Base-by-base conservation (phyloP, 2,113 vertebrate species). In the Polypterus bichir region DNA sequence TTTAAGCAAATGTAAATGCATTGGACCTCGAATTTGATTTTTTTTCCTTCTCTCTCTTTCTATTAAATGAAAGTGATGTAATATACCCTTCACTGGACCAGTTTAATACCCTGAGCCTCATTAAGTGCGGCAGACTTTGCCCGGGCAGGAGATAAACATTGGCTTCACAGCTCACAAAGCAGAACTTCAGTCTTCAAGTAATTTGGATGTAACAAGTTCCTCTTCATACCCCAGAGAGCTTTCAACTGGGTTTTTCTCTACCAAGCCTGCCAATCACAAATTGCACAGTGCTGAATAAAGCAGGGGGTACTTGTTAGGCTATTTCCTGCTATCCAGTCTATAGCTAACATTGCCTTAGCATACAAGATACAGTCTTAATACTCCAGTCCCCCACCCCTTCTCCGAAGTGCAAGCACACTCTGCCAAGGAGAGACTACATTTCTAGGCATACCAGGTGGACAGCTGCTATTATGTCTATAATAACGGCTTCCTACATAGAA, bases 141-240 rank as follows among this genome's bases (percentile, higher is more conserved):
- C 77, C 66, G 82, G 80, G 79, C 69, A 74, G 70, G 79, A 79
- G 78, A 83, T 84, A 82, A 87, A 86, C 85, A 85, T 83, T 82
- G 77, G 78, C 81, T 84, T 87, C 83, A 86, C 83, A 88, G 82
- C 82, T 84, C 81, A 83, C 82, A 86, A 85, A 83, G 77, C 83
- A 81, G 77, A 79, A 79, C 82, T 80, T 77, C 79, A 63, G 70
- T 81, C 80, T 75, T 75, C 76, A 72, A 76, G 80, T 85, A 79
- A 81, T 69, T 80, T 81, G 66, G 73, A 72, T 66, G 69, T 78
- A 81, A 83, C 80, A 79, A 86, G 83, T 66, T 83, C 81, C 79
- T 81, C 74, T 74, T 70, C 48, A 74, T 76, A 74, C 80, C 76
- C 79, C 63, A n/a, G 79, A 81, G 84, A 86, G 71, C 71, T 45